phyloP scores from a whole-genome alignment of 2,797 vertebrate genomes.

The Menidia menidia region DNA sequence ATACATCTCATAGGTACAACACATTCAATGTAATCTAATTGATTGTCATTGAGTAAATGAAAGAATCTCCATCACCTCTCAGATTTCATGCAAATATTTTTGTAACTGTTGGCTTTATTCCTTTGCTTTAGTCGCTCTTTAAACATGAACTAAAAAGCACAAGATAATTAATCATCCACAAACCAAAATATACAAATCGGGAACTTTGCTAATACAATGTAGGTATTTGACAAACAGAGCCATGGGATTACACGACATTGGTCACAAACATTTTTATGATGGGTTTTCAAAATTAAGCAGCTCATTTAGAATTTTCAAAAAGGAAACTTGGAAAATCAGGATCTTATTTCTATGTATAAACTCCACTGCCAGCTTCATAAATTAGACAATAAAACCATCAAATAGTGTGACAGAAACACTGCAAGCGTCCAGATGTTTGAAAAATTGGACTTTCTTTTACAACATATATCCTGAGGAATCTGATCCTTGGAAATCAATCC shows the following conservation, averaged over 20 bases:
- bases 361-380: slow-evolving; percentile 61
- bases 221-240: slow-evolving; percentile 47
- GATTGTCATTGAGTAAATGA: slow-evolving; percentile 32
- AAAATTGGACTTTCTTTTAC: slow-evolving; percentile 67
- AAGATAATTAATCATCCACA: slow-evolving; percentile 53
- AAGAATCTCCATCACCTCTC: slow-evolving; percentile 17
- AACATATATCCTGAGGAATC: slow-evolving; percentile 70
- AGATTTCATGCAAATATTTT: slow-evolving; percentile 24
- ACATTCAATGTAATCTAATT: slow-evolving; percentile 38
- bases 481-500: slow-evolving; percentile 79
- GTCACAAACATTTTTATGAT: slow-evolving; percentile 45
- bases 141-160: slow-evolving; percentile 46
- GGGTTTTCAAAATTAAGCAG: slow-evolving; percentile 53
- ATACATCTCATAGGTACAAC: slow-evolving; percentile 12
- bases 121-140: slow-evolving; percentile 20
- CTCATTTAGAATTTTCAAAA: slow-evolving; percentile 53
- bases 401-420: slow-evolving; percentile 37
- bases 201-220: slow-evolving; percentile 38
- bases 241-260: slow-evolving; percentile 25
- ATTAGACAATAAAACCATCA: slow-evolving; percentile 70
- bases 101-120: slow-evolving; percentile 33
- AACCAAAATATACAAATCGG: slow-evolving; percentile 29
- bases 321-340: slow-evolving; percentile 44
- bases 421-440: slow-evolving; percentile 65
- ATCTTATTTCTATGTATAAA: slow-evolving; percentile 58